Evolutionary conservation across 2,888 invertebrate species (phyloP).

Genomic region (Electrophaes corylata): DNA sequence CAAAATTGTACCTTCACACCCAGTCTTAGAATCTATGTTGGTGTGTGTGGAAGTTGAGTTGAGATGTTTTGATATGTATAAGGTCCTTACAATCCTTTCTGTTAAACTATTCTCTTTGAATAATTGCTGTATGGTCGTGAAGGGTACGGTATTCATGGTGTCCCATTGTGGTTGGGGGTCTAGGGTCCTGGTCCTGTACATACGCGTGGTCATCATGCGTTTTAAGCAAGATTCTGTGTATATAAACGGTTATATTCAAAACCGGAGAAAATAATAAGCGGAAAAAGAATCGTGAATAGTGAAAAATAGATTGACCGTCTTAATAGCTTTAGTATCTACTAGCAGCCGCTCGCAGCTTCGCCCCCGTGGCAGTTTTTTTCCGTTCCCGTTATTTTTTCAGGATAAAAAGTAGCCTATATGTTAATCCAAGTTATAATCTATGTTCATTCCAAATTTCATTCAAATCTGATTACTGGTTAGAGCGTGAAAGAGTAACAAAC

Average conservation of each 20-base stretch:
- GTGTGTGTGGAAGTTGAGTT: constrained; percentile 22
- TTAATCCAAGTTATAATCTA: no score
- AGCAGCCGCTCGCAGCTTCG: no score
- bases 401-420: no score
- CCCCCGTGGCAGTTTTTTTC: no score
- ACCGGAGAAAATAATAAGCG: background rate
- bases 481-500: no score
- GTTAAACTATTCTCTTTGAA: constrained; percentile 85
- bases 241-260: background rate
- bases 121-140: constrained; percentile 84
- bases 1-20: constrained; percentile 31
- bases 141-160: constrained; percentile 82
- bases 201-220: constrained; percentile 28
- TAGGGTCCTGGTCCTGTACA: constrained; percentile 40
- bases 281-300: background rate
- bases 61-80: constrained; percentile 39
- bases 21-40: constrained; percentile 37
- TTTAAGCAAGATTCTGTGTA: constrained; percentile 2
- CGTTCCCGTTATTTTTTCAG: no score
- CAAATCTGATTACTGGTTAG: no score
- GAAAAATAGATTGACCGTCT: background rate
- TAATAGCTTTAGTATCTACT: no score
- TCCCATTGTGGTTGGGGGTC: constrained; percentile 74
- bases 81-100: constrained; percentile 81
- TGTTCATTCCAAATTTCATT: no score